Conservation (phyloP, 1,140 invertebrate species). For the Trialeurodes vaporariorum region DNA sequence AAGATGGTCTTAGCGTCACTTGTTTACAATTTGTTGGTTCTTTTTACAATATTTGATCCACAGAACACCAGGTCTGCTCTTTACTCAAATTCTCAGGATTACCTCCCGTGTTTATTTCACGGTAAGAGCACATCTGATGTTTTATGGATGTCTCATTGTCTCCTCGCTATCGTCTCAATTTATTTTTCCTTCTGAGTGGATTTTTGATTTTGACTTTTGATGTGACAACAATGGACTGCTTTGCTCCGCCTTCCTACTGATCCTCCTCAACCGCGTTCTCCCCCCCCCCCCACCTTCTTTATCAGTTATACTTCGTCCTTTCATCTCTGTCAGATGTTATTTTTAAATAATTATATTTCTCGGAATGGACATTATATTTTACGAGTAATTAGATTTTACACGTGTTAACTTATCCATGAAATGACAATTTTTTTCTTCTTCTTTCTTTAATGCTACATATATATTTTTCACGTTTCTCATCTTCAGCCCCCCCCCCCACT, state of each 20-base stretch:
- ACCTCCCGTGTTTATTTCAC: too few relatives aligned
- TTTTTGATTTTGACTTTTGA: too few relatives aligned
- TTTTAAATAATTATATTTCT: slow-evolving; percentile 1
- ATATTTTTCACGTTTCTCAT: background rate
- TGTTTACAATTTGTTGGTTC: too few relatives aligned
- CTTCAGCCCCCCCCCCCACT: background rate
- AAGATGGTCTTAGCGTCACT: too few relatives aligned
- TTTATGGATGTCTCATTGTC: too few relatives aligned
- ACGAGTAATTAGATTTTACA: slow-evolving; percentile 1
- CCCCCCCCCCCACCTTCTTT: background rate
- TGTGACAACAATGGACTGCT: background rate
- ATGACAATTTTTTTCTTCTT: background rate
- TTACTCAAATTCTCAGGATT: too few relatives aligned
- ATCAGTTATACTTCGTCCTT: background rate
- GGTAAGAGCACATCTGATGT: too few relatives aligned
- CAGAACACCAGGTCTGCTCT: too few relatives aligned
- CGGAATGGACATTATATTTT: background rate
- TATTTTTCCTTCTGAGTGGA: too few relatives aligned
- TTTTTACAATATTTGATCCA: too few relatives aligned
- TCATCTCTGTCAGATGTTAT: background rate
- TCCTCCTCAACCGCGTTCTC: background rate
- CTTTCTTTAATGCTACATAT: background rate
- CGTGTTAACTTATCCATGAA: background rate
- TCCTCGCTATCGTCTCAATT: too few relatives aligned
- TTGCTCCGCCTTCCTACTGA: background rate